Evolutionary conservation across 2,888 invertebrate genomes (phyloP).

Genomic region (Drosophila maculinotata): DNA sequence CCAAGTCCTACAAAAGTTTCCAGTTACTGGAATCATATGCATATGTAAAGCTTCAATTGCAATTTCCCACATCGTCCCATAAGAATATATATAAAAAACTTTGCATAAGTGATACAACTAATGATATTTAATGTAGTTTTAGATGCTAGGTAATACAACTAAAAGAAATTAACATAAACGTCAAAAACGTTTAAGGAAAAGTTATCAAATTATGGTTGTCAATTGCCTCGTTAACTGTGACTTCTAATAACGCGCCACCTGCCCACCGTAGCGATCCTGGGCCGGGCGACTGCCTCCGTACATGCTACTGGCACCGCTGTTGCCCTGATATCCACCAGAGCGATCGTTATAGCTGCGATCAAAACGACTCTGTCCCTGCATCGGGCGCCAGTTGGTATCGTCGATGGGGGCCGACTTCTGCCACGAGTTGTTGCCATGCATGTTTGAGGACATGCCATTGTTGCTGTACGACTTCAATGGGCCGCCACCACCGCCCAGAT

Average conservation of each 20-base stretch:
- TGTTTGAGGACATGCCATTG: conserved; percentile 81
- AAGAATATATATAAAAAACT: conserved; percentile 14
- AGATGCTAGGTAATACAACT: conserved; percentile 61
- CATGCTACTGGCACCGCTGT: conserved; percentile 73
- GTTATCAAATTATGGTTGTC: conserved; percentile 28
- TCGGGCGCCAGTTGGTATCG: conserved; percentile 82
- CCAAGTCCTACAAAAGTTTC: not conserved
- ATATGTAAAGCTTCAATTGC: not conserved
- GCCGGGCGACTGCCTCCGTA: conserved; percentile 79
- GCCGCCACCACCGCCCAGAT: conserved; percentile 64
- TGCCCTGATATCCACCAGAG: conserved; percentile 79
- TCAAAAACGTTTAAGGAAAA: conserved; percentile 39
- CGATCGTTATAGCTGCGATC: conserved; percentile 85
- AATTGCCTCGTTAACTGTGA: conserved; percentile 38
- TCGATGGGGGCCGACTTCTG: conserved; percentile 77
- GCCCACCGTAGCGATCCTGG: conserved; percentile 83
- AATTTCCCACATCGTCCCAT: conserved; percentile 2
- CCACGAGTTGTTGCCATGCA: conserved; percentile 80
- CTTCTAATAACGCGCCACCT: conserved; percentile 83
- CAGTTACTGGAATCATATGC: conserved; percentile 6
- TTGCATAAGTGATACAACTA: conserved; percentile 50
- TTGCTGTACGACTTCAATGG: conserved; percentile 83
- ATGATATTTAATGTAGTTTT: conserved; percentile 60
- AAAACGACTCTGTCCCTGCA: conserved; percentile 83
- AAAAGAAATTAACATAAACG: conserved; percentile 59